These are phyloP conservation scores for Emmelina monodactyla DNA, from an alignment of 2,888 invertebrate genomes.

Conservation along the genomic window DNA sequence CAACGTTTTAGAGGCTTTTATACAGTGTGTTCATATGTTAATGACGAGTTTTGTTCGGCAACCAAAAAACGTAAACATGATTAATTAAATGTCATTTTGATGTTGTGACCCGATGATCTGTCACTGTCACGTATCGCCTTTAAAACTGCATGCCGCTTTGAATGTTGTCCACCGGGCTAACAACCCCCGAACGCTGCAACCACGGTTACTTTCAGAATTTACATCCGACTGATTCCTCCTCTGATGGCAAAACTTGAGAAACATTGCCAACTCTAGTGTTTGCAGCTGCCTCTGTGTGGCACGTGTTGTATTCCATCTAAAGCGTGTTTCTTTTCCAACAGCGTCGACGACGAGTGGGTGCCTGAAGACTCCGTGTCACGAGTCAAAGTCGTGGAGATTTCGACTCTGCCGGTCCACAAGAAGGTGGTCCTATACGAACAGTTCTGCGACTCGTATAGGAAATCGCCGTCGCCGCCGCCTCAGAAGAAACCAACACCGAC, in stretches of 20 bases:
- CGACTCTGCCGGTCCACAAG: constrained; percentile 49
- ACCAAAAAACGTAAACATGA: too few species aligned
- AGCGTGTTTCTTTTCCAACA: constrained; percentile 36
- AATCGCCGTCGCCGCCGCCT: constrained; percentile 22
- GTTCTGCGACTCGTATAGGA: constrained; percentile 48
- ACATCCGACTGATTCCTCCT: background rate
- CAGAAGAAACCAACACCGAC: constrained; percentile 13
- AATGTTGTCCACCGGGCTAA: constrained; percentile 26
- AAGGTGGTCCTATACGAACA: constrained; percentile 62
- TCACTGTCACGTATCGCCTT: too few species aligned
- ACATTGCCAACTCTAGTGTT: too few species aligned
- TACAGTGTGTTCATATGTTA: too few species aligned
- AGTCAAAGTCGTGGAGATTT: constrained; percentile 68
- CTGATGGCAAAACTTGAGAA: too few species aligned
- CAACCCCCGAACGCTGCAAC: constrained; percentile 52
- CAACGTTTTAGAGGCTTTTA: too few species aligned
- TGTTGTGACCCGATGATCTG: too few species aligned
- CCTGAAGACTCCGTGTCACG: constrained; percentile 73
- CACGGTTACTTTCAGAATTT: constrained; percentile 24
- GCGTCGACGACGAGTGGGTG: constrained; percentile 88
- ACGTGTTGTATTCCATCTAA: constrained; percentile 15
- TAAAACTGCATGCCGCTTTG: constrained; percentile 3
- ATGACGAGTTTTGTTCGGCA: too few species aligned
- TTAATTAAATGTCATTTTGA: too few species aligned
- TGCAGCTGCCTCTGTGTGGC: constrained; percentile 56